Evolutionary conservation across 1,140 invertebrate genomes (phyloP).

Genomic region (Geopemphigus sp.): DNA sequence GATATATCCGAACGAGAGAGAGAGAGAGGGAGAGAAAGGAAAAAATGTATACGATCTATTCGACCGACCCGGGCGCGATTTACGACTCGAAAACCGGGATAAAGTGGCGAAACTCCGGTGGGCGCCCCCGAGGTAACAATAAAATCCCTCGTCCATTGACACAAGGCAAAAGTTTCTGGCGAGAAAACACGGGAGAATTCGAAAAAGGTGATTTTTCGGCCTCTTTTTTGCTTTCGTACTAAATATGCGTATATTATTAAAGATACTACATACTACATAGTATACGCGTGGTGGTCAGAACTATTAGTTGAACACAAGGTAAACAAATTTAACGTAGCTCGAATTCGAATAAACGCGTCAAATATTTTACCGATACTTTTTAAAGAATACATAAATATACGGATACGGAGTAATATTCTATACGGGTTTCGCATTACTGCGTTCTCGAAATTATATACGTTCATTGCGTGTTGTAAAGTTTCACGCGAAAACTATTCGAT

Average conservation of each 20-base stretch:
- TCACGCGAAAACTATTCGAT: no score
- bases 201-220: not conserved
- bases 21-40: not conserved
- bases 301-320: no score
- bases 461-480: no score
- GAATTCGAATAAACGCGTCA: no score
- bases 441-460: no score
- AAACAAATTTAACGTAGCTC: no score
- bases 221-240: not conserved
- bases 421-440: not conserved
- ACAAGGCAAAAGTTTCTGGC: conserved; percentile 1
- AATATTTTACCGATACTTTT: no score
- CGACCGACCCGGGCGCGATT: conserved; percentile 37
- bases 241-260: not conserved
- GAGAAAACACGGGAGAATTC: not conserved
- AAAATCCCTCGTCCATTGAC: conserved; percentile 34
- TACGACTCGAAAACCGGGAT: conserved; percentile 12
- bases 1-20: not conserved
- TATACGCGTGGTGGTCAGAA: no score
- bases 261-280: no score
- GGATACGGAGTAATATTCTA: no score
- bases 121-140: conserved; percentile 16
- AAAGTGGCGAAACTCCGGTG: conserved; percentile 14
- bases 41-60: conserved; percentile 17
- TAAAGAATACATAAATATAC: no score